These are phyloP conservation scores for Struthio camelus DNA, from an alignment of 2,113 vertebrate species.

Conservation along the genomic window DNA sequence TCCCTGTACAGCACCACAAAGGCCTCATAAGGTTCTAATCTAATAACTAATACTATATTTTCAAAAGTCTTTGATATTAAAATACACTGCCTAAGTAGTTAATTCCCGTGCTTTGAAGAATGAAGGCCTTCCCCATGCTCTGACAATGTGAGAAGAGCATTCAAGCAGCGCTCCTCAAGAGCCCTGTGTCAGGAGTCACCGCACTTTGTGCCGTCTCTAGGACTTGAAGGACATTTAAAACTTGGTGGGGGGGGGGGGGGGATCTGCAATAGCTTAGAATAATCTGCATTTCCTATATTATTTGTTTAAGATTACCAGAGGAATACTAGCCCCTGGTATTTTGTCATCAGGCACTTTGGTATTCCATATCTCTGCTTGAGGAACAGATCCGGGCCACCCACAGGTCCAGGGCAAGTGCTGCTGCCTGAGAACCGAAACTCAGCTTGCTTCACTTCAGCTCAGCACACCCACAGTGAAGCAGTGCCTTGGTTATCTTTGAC, in stretches of 20 bases:
- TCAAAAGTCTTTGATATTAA: not conserved
- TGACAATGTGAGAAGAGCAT: not conserved
- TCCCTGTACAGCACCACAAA: not conserved
- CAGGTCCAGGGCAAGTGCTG: not conserved
- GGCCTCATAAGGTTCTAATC: not conserved
- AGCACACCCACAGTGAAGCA: not conserved
- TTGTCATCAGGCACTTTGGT: no score
- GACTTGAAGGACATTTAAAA: not conserved
- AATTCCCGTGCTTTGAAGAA: not conserved
- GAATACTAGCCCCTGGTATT: not conserved
- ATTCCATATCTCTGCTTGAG: no score
- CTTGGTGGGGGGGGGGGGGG: no score
- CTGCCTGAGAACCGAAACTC: not conserved
- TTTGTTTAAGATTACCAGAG: not conserved
- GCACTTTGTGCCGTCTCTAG: not conserved
- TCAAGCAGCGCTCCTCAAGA: not conserved
- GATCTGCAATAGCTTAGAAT: not conserved
- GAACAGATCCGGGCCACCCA: no score
- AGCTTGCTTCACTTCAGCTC: rapidly evolving
- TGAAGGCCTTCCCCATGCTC: not conserved
- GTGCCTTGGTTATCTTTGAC: rapidly evolving
- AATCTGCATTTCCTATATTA: not conserved
- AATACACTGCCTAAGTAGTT: not conserved
- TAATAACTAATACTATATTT: not conserved
- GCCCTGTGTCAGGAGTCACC: not conserved